phyloP scores from a whole-genome alignment of 2,113 vertebrate genomes.

The Gymnogyps californianus region DNA sequence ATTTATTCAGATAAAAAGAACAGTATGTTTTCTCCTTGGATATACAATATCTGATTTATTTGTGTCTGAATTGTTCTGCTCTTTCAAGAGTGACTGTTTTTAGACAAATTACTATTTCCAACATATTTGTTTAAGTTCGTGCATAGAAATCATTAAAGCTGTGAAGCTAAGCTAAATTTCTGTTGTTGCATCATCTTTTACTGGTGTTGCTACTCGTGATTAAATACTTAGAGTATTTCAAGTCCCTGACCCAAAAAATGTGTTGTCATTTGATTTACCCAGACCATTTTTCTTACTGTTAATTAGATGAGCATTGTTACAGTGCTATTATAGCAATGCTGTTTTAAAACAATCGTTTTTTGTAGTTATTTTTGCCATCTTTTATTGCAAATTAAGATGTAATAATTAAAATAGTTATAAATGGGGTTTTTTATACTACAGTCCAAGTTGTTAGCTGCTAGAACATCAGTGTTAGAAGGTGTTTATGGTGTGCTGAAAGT shows the following conservation, averaged over 20 bases:
- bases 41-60: background rate
- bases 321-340: background rate
- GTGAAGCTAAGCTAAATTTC: background rate
- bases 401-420: background rate
- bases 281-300: background rate
- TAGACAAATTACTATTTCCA: background rate
- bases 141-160: background rate
- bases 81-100: background rate
- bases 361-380: background rate
- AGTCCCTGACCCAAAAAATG: background rate
- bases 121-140: background rate
- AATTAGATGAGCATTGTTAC: conserved; percentile 26
- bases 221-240: conserved; percentile 46
- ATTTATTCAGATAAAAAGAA: background rate
- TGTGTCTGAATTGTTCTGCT: background rate
- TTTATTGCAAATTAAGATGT: background rate
- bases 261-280: background rate
- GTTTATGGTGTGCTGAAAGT: background rate
- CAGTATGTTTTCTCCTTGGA: background rate
- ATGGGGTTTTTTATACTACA: background rate
- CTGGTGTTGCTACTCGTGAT: conserved; percentile 4
- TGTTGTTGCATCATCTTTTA: background rate
- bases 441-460: background rate
- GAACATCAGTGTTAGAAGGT: background rate
- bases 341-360: background rate